These are phyloP conservation scores for Ondatra zibethicus DNA, from an alignment of 2,113 vertebrate species.

Conservation along the genomic window DNA sequence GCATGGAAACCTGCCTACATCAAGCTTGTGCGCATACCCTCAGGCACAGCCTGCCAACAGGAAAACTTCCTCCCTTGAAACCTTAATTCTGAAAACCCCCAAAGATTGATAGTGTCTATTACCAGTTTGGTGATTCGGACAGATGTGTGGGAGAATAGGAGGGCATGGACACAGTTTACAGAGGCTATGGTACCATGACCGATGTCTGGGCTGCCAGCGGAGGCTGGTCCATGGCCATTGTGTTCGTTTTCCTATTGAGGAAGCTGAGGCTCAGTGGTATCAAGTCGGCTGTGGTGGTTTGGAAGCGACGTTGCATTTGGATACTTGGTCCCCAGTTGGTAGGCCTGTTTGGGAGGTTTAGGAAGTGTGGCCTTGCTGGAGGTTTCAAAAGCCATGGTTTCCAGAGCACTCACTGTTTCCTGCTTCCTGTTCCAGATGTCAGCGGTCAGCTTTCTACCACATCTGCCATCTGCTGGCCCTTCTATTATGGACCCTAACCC, in stretches of 20 bases:
- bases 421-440: background rate
- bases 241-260: background rate
- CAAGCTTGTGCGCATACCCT: background rate
- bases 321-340: no score
- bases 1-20: background rate
- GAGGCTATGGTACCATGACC: no score
- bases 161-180: no score
- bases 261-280: background rate
- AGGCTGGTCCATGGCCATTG: no score
- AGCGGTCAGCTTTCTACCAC: no score
- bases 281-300: background rate
- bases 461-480: background rate
- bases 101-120: background rate
- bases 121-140: background rate
- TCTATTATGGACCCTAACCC: background rate
- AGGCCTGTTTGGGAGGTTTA: background rate
- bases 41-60: constrained; percentile 22
- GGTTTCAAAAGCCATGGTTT: background rate
- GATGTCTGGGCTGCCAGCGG: no score
- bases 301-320: background rate
- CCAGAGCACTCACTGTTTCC: background rate
- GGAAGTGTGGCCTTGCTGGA: background rate
- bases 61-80: constrained; percentile 28
- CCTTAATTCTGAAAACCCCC: constrained; percentile 9
- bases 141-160: background rate